Percentiles rank a stretch among this genome's conserved stretches.
These are phyloP conservation scores for Protodeltote pygarga DNA, from an alignment of 2,888 invertebrate genomes.

Conservation along the genomic window DNA sequence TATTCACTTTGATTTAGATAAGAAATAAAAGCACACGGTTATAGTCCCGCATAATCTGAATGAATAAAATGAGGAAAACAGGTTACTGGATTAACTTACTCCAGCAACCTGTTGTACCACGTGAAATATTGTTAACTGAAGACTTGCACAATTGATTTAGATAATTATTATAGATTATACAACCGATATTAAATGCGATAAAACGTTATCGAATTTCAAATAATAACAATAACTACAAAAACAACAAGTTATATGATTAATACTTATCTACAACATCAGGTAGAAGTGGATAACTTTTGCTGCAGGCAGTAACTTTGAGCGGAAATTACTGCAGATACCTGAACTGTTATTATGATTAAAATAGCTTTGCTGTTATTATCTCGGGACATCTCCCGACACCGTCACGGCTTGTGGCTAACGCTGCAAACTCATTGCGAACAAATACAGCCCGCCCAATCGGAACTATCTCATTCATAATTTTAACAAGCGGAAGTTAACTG, in stretches of 20 bases:
- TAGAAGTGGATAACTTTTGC: constrained; percentile 8
- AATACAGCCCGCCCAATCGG: constrained; percentile 60
- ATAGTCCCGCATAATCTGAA: constrained; percentile 9
- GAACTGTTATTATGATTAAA: constrained; percentile 47
- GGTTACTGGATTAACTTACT: constrained; percentile 12
- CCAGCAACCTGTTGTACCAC: constrained; percentile 8
- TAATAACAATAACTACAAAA: neutral
- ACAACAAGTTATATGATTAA: constrained; percentile 13
- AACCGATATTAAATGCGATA: neutral
- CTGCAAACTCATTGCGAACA: constrained; percentile 65
- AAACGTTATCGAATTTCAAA: neutral
- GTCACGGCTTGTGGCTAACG: constrained; percentile 67
- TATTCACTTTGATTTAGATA: constrained; percentile 37
- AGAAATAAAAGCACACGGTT: constrained; percentile 26
- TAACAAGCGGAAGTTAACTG: constrained; percentile 66
- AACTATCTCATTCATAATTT: constrained; percentile 65
- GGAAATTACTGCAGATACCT: constrained; percentile 40
- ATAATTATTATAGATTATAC: neutral
- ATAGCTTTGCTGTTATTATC: constrained; percentile 47
- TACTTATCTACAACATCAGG: constrained; percentile 4
- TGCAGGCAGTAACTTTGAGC: constrained; percentile 35
- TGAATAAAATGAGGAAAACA: constrained; percentile 16
- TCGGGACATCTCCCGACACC: constrained; percentile 72
- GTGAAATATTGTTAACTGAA: constrained; percentile 9
- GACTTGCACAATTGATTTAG: neutral